Base-by-base conservation (phyloP, 2,797 vertebrate species). In the Takifugu rubripes region DNA sequence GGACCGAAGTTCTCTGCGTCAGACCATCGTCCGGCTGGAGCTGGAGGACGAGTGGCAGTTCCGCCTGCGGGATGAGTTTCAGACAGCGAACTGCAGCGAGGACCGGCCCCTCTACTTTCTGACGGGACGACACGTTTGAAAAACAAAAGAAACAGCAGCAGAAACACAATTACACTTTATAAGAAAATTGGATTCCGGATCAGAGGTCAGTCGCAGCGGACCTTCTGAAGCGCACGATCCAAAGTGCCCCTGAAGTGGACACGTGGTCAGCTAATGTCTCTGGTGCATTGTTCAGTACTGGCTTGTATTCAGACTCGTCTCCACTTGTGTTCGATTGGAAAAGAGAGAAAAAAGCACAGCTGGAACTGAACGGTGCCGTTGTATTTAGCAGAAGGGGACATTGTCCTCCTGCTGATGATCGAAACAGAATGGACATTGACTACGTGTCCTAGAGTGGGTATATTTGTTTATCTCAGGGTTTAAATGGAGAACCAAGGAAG, bases 11-110 rank as follows among this genome's bases (percentile, higher is more conserved):
- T 98, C 97, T 1, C 85, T 99, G 67, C 93, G 96, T 56, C 96
- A 99, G 88, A 98, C 94, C 2, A 98, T 99, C 49, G 96, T 95
- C 10, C 91, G 97, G 2, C 49, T 99, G 75, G 97, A 99, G 86
- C 65, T 99, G 75, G 97, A 99, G 84, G 97, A 99, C 0, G 94
- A 98, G 87, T 99, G 97, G 97, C 97, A 98, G 82, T 98, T 98
- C 87, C 93, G 97, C 1, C 92, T 99, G 33, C 92, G 97, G 44
- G 97, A 99, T 16, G 97, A 99, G 84, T 99, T 99, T 72, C 97
- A 99, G 80, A 99, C 97, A 0, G 97, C 97, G 9, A 99, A 98
- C 87, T 95, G 96, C 45, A 94, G 92, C 0, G 94, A 98, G 2
- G 96, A 99, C 78, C 93, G 93, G 36, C 97, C 97, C 0, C 94